Base-by-base conservation (phyloP, 2,888 invertebrate genomes). In the Acrobasis suavella region DNA sequence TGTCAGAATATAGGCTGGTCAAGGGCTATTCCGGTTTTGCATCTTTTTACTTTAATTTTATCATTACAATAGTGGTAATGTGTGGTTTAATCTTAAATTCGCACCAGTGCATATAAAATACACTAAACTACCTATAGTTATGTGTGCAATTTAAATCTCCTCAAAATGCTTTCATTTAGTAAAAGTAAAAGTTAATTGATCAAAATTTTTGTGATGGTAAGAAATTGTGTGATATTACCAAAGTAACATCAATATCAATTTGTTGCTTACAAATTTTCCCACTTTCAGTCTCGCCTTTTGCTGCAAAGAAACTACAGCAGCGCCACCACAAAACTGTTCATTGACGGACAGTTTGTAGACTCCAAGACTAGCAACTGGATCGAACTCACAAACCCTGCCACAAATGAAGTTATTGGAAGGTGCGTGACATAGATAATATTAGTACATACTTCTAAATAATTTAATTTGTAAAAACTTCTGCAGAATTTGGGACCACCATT, bases 321-420 rank as follows among this genome's bases (percentile, higher is more conserved):
- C 66, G 84, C 96, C 0, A 96, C 96, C 8, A 98, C 98, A 22
- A 99, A 99, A 89, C 94, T 99, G 65, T 99, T 97, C 89, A 97
- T 99, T 73, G 96, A 99, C 93, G 99, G 99, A 63, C 95, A 98
- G 86, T 97, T 97, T 88, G 93, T 96, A 22, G 99, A 99, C 67
- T 99, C 99, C 0, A 96, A 98, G 86, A 95, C 98, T 0, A 95
- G 91, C 22, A 96, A 99, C 75, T 99, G 98, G 96, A 97, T 99
- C 75, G 98, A 99, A 77, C 94, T 99, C 10, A 96, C 97, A 71
- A 97, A 99, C 89, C 99, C 99, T 54, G 98, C 98, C 6, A 98
- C 98, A 55, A 98, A 98, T 92, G 95, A 97, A 89, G 86, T 96
- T 39, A 93, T 96, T 64, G 94, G 95, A 64, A 94, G 91, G 94